phyloP scores from a whole-genome alignment of 2,113 vertebrate genomes.

The Podarcis raffonei region DNA sequence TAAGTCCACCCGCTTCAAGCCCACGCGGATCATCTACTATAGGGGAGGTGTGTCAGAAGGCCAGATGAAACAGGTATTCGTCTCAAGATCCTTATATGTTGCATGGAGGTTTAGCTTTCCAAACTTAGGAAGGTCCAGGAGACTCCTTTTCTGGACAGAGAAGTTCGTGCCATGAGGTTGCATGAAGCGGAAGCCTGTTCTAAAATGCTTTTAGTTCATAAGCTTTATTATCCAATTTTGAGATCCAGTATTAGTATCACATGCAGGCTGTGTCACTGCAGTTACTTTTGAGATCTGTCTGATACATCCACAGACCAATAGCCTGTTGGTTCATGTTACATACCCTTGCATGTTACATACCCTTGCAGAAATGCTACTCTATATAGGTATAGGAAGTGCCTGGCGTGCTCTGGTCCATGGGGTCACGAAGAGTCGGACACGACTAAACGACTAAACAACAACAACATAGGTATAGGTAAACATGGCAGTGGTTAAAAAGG shows the following conservation, averaged over 20 bases:
- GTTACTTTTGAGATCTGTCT: neutral
- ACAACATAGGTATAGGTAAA: neutral
- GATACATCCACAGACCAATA: neutral
- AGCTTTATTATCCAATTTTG: neutral
- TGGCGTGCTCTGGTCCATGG: too few relatives aligned
- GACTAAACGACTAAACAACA: too few relatives aligned
- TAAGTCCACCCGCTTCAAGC: slow-evolving; percentile 98
- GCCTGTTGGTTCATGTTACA: neutral
- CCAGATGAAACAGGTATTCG: slow-evolving; percentile 95
- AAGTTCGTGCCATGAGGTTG: too few relatives aligned
- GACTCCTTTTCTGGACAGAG: neutral
- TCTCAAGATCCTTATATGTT: neutral
- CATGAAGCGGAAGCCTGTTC: neutral
- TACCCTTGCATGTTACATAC: too few relatives aligned
- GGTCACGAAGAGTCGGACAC: too few relatives aligned
- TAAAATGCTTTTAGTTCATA: neutral
- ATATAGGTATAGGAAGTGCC: neutral
- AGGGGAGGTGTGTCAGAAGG: slow-evolving; percentile 96
- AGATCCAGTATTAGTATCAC: neutral
- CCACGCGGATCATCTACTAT: slow-evolving; percentile 98
- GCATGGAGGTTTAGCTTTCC: neutral
- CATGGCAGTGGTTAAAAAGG: neutral
- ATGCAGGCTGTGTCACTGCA: neutral
- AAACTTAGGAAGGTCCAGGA: too few relatives aligned
- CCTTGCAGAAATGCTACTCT: neutral